These are phyloP conservation scores for Rattus rattus DNA, from an alignment of 2,113 vertebrate genomes.

Conservation along the genomic window DNA sequence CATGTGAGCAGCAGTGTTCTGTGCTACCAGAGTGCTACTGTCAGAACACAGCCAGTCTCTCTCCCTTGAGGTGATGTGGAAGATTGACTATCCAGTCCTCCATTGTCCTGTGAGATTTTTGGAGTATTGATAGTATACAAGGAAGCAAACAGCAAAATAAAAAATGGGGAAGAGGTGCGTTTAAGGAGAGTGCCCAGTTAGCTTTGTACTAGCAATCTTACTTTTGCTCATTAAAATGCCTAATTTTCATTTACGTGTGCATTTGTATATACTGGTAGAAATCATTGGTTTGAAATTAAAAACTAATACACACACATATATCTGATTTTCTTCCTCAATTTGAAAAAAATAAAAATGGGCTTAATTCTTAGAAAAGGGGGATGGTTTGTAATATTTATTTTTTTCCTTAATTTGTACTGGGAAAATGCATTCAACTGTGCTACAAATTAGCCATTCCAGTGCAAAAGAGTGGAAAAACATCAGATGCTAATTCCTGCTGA, in stretches of 20 bases:
- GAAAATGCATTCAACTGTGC: slow-evolving; percentile 32
- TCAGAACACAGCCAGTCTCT: background rate
- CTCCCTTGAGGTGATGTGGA: background rate
- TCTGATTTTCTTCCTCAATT: slow-evolving; percentile 23
- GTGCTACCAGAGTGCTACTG: too few relatives aligned
- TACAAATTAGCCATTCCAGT: slow-evolving; percentile 55
- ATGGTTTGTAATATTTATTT: slow-evolving; percentile 12
- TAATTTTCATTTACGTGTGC: background rate
- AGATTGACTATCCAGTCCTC: background rate
- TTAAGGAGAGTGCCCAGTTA: background rate
- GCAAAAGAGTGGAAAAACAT: slow-evolving; percentile 59
- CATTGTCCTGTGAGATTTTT: background rate
- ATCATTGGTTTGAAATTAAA: slow-evolving; percentile 23
- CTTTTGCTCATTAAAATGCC: background rate
- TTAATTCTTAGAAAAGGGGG: slow-evolving; percentile 32
- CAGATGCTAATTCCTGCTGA: slow-evolving; percentile 68
- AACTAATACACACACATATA: background rate
- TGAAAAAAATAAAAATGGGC: background rate
- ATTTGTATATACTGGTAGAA: background rate
- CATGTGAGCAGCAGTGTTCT: background rate
- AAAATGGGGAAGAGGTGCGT: too few relatives aligned
- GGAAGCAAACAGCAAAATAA: background rate
- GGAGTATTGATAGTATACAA: background rate
- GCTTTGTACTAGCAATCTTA: background rate
- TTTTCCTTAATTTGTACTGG: background rate